These are phyloP conservation scores for Caerostris darwini DNA, from an alignment of 1,140 invertebrate genomes.

Conservation along the genomic window DNA sequence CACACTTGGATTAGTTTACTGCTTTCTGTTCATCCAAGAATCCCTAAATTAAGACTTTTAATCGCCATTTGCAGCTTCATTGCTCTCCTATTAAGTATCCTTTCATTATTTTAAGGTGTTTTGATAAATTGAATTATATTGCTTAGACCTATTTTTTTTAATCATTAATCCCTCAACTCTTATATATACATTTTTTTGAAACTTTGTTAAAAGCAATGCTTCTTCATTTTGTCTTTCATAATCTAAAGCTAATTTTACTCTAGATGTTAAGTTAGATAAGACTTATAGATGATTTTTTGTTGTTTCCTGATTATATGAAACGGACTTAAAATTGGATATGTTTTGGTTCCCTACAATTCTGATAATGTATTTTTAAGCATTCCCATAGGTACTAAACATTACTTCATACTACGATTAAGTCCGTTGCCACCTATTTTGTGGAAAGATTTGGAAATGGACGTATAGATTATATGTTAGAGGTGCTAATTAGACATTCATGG, in stretches of 20 bases:
- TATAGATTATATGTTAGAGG: no score
- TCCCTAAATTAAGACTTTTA: background rate
- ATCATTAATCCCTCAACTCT: background rate
- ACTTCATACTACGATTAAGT: no score
- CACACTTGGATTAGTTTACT: constrained; percentile 12
- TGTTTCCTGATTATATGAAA: no score
- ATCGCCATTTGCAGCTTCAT: background rate
- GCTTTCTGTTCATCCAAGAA: background rate
- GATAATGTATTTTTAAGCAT: no score
- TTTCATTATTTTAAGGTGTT: background rate
- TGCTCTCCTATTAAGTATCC: constrained; percentile 12
- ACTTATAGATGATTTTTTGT: no score
- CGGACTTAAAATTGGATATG: no score
- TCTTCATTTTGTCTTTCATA: background rate
- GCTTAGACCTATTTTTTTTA: background rate
- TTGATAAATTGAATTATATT: background rate
- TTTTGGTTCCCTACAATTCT: no score
- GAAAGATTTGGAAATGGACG: no score
- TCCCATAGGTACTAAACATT: no score
- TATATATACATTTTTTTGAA: background rate
- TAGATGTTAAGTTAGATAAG: no score
- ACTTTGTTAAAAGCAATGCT: background rate
- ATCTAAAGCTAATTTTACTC: background rate
- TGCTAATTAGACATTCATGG: no score
- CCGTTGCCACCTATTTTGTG: no score